phyloP scores from a whole-genome alignment of 30 jellyfish, hydroid and myxozoan species.

The Cassiopea xamachana region DNA sequence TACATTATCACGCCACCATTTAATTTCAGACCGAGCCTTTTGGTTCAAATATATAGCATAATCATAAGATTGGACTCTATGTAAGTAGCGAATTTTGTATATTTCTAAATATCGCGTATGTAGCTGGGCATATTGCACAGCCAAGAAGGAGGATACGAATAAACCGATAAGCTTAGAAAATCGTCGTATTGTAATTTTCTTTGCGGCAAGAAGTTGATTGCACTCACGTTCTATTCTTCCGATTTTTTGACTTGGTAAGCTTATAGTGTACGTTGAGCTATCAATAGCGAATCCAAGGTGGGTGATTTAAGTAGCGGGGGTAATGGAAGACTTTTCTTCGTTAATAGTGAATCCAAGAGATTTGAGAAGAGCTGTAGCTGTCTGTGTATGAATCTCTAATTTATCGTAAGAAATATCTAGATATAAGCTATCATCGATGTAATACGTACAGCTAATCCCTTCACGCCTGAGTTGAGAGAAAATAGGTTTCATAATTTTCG shows the following conservation, averaged over 20 bases:
- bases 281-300: constrained; percentile 20
- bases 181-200: neutral
- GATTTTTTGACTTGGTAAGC: neutral
- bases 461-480: constrained; percentile 12
- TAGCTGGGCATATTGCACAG: neutral
- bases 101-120: constrained; percentile 1
- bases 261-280: neutral
- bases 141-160: neutral
- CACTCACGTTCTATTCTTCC: neutral
- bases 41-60: neutral
- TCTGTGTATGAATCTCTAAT: neutral
- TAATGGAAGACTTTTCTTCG: constrained; percentile 19
- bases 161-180: constrained; percentile 1
- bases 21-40: neutral
- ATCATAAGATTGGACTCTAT: neutral
- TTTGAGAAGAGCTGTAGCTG: neutral
- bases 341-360: constrained; percentile 27
- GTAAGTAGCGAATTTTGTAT: neutral
- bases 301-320: neutral
- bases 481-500: constrained; percentile 40
- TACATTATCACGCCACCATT: neutral
- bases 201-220: neutral
- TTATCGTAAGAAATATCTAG: neutral
- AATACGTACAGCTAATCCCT: neutral
- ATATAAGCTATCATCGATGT: constrained; percentile 5